A percentile compares a stretch with the other conserved stretches of the same genome.
Evolutionary conservation across 2,888 invertebrate species (phyloP).

Genomic region (Emmelina monodactyla): DNA sequence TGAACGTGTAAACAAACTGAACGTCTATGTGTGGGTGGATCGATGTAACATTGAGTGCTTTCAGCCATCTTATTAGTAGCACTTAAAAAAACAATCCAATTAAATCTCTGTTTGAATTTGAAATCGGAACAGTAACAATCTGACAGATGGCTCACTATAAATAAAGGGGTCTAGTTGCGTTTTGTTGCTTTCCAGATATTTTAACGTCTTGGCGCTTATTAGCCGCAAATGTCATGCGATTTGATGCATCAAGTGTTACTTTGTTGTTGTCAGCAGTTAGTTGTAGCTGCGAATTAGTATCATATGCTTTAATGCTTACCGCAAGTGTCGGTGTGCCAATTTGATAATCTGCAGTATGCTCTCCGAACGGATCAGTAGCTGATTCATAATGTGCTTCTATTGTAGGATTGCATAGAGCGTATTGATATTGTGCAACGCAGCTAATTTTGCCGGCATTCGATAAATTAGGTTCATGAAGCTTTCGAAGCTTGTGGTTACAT

Average conservation of each 20-base stretch:
- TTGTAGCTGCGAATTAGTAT: too few species aligned
- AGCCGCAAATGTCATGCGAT: constrained; percentile 49
- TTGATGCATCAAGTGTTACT: constrained; percentile 58
- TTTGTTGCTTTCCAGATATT: constrained; percentile 38
- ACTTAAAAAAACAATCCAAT: constrained; percentile 63
- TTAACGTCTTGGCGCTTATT: constrained; percentile 49
- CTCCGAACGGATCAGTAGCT: constrained; percentile 51
- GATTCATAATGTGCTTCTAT: constrained; percentile 60
- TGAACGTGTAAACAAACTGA: constrained; percentile 57
- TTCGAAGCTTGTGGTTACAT: too few species aligned
- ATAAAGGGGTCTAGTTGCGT: constrained; percentile 38
- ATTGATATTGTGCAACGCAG: constrained; percentile 52
- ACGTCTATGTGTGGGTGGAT: constrained; percentile 51
- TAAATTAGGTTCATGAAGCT: too few species aligned
- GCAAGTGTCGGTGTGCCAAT: constrained; percentile 59
- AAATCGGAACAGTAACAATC: constrained; percentile 55
- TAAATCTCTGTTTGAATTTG: constrained; percentile 55
- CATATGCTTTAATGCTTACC: constrained; percentile 62
- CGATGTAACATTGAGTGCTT: constrained; percentile 55
- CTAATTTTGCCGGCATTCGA: too few species aligned
- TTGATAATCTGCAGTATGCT: constrained; percentile 50
- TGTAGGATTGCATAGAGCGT: constrained; percentile 52
- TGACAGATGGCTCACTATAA: constrained; percentile 62
- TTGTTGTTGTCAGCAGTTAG: constrained; percentile 42
- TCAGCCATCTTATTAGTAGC: constrained; percentile 52